These are phyloP conservation scores for Hyperoplus immaculatus DNA, from an alignment of 2,797 vertebrate genomes.

Conservation along the genomic window DNA sequence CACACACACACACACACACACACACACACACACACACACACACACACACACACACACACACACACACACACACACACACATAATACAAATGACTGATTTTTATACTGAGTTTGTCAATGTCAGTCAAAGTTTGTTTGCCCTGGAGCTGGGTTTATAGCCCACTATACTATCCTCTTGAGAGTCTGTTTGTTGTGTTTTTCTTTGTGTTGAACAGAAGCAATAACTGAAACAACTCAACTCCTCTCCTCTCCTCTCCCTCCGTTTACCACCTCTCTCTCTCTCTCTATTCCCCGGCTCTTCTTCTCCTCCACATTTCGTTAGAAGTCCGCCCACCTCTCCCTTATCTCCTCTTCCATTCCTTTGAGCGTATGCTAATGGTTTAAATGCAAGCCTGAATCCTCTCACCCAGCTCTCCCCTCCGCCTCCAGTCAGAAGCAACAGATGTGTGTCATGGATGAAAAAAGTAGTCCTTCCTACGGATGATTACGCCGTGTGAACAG, in stretches of 20 bases:
- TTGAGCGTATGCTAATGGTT: conserved; percentile 59
- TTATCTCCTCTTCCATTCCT: conserved; percentile 66
- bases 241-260: conserved; percentile 10
- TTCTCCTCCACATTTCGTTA: conserved; percentile 46
- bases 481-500: conserved; percentile 35
- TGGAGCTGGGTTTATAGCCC: not conserved
- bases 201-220: conserved; percentile 16
- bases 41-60: not conserved
- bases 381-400: conserved; percentile 52
- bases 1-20: conserved; percentile 25
- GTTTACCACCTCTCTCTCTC: conserved; percentile 15
- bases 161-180: conserved; percentile 2
- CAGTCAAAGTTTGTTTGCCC: conserved; percentile 7
- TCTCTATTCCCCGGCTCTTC: not conserved
- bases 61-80: not conserved
- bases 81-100: not conserved
- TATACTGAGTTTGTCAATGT: not conserved
- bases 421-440: conserved; percentile 77
- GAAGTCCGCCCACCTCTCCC: conserved; percentile 60
- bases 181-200: conserved; percentile 9
- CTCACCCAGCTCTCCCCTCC: conserved; percentile 36
- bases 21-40: conserved; percentile 2
- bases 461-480: conserved; percentile 28
- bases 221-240: conserved; percentile 8
- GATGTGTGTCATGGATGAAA: conserved; percentile 68